Conservation (phyloP, 2,113 vertebrate species). For the Anthoscopus minutus region DNA sequence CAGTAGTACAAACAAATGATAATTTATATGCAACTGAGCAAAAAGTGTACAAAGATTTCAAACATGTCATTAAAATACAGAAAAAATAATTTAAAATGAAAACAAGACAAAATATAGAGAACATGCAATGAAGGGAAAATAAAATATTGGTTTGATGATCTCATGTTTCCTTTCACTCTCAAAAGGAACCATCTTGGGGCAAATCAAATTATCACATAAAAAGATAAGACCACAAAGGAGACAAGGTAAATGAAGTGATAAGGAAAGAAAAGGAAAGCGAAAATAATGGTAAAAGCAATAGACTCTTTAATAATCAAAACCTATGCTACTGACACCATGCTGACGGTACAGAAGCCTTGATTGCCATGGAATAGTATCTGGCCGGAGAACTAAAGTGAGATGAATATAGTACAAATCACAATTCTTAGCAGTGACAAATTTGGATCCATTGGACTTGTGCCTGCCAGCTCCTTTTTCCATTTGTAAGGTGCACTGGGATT, state of each 20-base stretch:
- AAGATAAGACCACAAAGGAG: constrained; percentile 1
- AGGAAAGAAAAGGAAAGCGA: constrained; percentile 2
- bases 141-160: constrained; percentile 5
- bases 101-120: constrained; percentile 48
- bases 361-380: background rate
- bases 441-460: background rate
- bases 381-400: background rate
- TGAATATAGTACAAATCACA: background rate
- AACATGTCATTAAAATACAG: constrained; percentile 56
- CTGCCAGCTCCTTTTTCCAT: background rate
- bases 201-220: constrained; percentile 19
- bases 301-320: constrained; percentile 11
- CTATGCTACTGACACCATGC: background rate
- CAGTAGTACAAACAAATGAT: constrained; percentile 59
- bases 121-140: constrained; percentile 54
- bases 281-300: constrained; percentile 21
- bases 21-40: constrained; percentile 59
- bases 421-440: background rate
- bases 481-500: background rate
- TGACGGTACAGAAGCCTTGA: background rate
- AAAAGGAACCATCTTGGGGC: constrained; percentile 13
- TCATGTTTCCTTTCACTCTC: constrained; percentile 32
- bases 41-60: constrained; percentile 59
- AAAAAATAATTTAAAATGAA: constrained; percentile 56
- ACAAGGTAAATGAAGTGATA: constrained; percentile 28